Evolutionary conservation across 2,888 invertebrate species (phyloP).

Genomic region (Aromia moschata): DNA sequence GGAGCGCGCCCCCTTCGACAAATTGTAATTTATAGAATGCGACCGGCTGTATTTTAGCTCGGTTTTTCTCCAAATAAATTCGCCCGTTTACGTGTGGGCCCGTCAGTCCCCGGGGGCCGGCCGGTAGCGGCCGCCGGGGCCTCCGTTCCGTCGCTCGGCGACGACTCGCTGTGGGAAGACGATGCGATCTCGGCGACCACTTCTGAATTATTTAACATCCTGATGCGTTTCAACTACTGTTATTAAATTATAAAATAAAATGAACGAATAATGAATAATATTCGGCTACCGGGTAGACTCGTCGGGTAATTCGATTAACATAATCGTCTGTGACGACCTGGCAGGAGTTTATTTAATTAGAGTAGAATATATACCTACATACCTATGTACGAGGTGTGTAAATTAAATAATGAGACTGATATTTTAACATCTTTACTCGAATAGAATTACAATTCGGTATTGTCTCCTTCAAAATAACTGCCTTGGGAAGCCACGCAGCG

Average conservation of each 20-base stretch:
- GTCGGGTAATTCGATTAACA: neutral
- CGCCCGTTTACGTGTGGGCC: slow-evolving; percentile 59
- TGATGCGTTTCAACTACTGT: slow-evolving; percentile 26
- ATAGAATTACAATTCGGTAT: too few relatives aligned
- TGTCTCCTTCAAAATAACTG: too few relatives aligned
- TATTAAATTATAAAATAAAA: slow-evolving; percentile 19
- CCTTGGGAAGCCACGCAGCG: too few relatives aligned
- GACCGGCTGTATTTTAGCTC: slow-evolving; percentile 51
- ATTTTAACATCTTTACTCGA: too few relatives aligned
- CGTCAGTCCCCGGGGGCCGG: slow-evolving; percentile 45
- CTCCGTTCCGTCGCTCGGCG: slow-evolving; percentile 29
- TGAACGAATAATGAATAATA: slow-evolving; percentile 10
- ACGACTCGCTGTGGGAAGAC: slow-evolving; percentile 32
- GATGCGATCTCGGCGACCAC: slow-evolving; percentile 23
- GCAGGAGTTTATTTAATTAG: too few relatives aligned
- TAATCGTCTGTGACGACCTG: too few relatives aligned
- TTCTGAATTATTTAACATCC: slow-evolving; percentile 34
- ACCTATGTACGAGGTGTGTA: too few relatives aligned
- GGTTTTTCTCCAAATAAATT: slow-evolving; percentile 58
- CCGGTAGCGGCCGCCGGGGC: slow-evolving; percentile 2
- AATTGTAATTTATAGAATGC: slow-evolving; percentile 63
- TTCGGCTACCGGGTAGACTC: neutral
- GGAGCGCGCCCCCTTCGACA: slow-evolving; percentile 58
- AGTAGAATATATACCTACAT: too few relatives aligned
- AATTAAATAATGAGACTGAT: too few relatives aligned